Base-by-base conservation (phyloP, 1,140 invertebrate genomes). In the Agraylea sexmaculata region DNA sequence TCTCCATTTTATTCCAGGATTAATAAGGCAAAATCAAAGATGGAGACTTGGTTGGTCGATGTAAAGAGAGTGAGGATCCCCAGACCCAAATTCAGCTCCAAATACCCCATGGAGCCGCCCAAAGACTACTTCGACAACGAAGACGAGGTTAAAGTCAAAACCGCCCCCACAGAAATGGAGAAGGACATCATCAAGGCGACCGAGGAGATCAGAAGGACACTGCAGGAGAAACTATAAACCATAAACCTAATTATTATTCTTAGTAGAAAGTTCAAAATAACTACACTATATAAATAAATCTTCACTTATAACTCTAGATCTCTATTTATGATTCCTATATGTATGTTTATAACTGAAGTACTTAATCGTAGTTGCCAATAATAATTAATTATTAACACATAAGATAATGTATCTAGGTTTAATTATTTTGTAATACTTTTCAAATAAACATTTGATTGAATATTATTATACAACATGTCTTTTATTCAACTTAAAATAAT, bases 1-100 rank as follows among this genome's bases (percentile, higher is more conserved):
- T n/a, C n/a, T n/a, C n/a, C n/a, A n/a, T n/a, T n/a, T n/a, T n/a
- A n/a, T n/a, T n/a, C n/a, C n/a, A n/a, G 17, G 11, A 32, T 32
- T n/a, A 7, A 13, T 11, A 22, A 45, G 31, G 27, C 17, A n/a
- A n/a, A n/a, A n/a, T n/a, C n/a, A n/a, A 60, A 49, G 50, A 86
- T 86, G 83, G 83, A 86, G 55, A 79, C 80, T 46, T 86, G 82
- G 79, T 60, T 87, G 49, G 77, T 74, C 33, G 82, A 87, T 54
- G 80, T 87, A 19, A 84, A 86, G 62, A 71, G 79, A 51, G 78
- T 86, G 40, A 69, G 78, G 46, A 87, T 87, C 47, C 83, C 83
- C 34, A 70, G 83, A 42, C 83, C 83, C 20, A 87, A 87, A 70
- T 85, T 86, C 54, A 80, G 76, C 43, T 75, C 69, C 46, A 69